These are phyloP conservation scores for Gymnorhina tibicen DNA, from an alignment of 2,113 vertebrate genomes.

Conservation along the genomic window DNA sequence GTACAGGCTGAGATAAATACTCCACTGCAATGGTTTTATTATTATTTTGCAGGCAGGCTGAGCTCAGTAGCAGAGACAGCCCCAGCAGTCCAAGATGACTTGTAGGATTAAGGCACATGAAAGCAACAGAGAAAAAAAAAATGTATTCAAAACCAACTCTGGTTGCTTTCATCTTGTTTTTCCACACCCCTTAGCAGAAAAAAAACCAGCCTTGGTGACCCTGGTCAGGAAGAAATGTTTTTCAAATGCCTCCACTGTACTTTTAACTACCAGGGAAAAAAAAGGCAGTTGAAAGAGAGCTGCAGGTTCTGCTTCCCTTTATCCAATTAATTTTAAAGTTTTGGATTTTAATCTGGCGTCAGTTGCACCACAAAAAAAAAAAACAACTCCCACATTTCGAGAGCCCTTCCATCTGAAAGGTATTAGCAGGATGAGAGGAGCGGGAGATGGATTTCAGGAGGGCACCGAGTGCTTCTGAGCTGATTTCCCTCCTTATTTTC, in stretches of 20 bases:
- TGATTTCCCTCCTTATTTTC: background rate
- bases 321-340: background rate
- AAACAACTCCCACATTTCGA: background rate
- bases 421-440: background rate
- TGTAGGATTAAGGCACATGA: background rate
- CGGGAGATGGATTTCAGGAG: background rate
- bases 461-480: background rate
- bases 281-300: background rate
- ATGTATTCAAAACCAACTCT: background rate
- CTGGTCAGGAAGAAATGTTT: conserved; percentile 15
- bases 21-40: background rate
- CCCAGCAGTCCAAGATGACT: background rate
- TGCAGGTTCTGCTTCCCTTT: background rate
- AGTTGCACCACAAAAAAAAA: background rate
- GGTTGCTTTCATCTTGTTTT: conserved; percentile 43
- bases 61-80: background rate
- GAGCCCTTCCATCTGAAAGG: background rate
- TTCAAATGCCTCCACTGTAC: background rate
- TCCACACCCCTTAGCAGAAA: background rate
- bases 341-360: conserved; percentile 7
- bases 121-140: background rate
- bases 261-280: background rate
- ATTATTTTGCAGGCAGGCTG: background rate
- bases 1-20: background rate
- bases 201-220: background rate